Base-by-base conservation (phyloP, 2,113 vertebrate species). In the Ciconia boyciana region DNA sequence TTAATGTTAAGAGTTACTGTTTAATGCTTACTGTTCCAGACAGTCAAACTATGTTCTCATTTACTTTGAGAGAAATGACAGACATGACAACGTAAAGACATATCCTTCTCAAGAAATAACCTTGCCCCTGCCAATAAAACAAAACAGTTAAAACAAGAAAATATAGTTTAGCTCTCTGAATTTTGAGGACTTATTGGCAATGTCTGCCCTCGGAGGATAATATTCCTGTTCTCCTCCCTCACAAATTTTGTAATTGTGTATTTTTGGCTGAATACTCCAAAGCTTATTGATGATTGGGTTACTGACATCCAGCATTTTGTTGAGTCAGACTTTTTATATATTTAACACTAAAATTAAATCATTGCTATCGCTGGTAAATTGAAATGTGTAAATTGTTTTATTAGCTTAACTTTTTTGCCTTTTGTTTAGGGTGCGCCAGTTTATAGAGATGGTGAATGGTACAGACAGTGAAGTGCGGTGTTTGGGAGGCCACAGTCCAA, bases 371-470 rank as follows among this genome's bases (percentile, higher is more conserved):
- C 61, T 93, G 82, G 81, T 93, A 48, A 87, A 87, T 74, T 28
- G 52, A 83, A 83, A 39, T 29, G 55, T 52, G 43, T 61, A 29
- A 52, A 43, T 72, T 39, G 86, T 46, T 75, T 94, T 66, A 72
- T 83, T 76, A 77, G 85, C 90, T 96, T 92, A 97, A 97, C 93
- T 70, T n/a, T 31, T 87, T 34, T 89, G 62, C 97, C 85, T 94
- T 97, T 98, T 90, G 93, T 97, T 96, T 77, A 99, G 99, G 98
- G 99, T 99, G 92, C 99, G 99, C 88, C 99, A 99, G 97, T 99
- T 99, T 93, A 99, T 99, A 97, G 99, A 99, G 98, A 99, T 99
- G 99, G 99, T 99, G 98, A 99, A 99, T 16, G 99, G 99, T 92
- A 99, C 99, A 13, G 99, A 99, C 98, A 99, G 99, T 34, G 99